Evolutionary conservation across 2,888 invertebrate species (phyloP), one percentile per base, ranked within the genome.

Genomic region (Synanthedon vespiformis): DNA sequence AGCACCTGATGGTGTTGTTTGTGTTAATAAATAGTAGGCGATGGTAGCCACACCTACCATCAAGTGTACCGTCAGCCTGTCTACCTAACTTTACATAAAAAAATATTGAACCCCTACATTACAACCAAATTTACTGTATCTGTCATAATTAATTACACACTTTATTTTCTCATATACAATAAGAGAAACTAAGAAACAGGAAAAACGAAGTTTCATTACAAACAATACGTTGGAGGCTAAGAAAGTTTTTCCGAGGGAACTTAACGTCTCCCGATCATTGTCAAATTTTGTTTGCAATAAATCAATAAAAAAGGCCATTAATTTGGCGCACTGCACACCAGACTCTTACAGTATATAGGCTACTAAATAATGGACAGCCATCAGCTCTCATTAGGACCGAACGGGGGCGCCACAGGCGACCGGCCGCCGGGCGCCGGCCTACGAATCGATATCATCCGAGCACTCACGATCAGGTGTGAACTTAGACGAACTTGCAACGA

Each of bases 291-390:
- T 70, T 68, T 69, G 76, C 77, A 73, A 80, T 83, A 78, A 85
- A 85, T 85, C 85, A 84, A 86, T 85, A 80, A 78, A 80, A 34
- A 79, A 72, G 68, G 70, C 78, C 80, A 83, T 84, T 82, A 81
- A 85, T 85, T 80, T 81, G 69, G 75, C 77, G 74, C 67, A 74
- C 74, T 72, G 67, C 72, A 69, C 72, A 64, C 73, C 34, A 34
- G 34, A 34, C 34, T 77, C 77, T 79, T 40, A 52, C 79, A 75
- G 34, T 8, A 10, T 8, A 10, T 34, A 3, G 72, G 77, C 76
- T 79, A 80, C 77, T 83, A 80, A 83, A 85, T 86, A 83, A 86
- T 85, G 82, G 80, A 83, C 80, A 71, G 70, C 77, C 74, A 83
- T 84, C 80, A 80, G 79, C 65, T 81, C 73, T 83, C 78, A 81